Percentiles rank a stretch among this genome's conserved stretches.
phyloP scores from a whole-genome alignment of 2,888 invertebrate species.

The Girardia tigrina region DNA sequence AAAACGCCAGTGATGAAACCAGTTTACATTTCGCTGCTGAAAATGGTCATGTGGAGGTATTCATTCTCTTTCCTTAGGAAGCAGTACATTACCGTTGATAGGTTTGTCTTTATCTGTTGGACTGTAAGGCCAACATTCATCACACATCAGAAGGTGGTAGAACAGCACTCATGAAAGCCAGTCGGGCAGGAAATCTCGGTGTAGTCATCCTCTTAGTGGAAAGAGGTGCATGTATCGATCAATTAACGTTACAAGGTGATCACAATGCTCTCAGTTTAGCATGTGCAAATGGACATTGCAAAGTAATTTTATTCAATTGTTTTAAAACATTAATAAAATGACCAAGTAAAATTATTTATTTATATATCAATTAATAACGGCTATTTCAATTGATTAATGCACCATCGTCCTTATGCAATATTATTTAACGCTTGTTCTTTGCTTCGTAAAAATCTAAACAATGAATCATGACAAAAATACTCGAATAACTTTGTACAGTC shows the following conservation, averaged over 20 bases:
- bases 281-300: constrained; percentile 83
- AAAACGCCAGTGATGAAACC: constrained; percentile 84
- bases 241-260: constrained; percentile 72
- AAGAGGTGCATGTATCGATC: constrained; percentile 62
- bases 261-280: constrained; percentile 89
- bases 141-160: constrained; percentile 90
- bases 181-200: constrained; percentile 82
- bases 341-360: neutral
- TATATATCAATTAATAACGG: neutral
- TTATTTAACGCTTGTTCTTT: no score
- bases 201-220: constrained; percentile 76
- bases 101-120: constrained; percentile 61
- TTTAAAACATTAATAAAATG: neutral
- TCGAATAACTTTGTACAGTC: no score
- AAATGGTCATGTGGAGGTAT: constrained; percentile 93
- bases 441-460: no score
- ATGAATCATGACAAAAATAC: no score
- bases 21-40: constrained; percentile 93
- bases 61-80: neutral
- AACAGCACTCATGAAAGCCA: constrained; percentile 95
- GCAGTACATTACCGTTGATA: neutral
- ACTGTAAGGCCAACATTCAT: constrained; percentile 77
- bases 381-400: no score
- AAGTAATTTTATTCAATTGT: neutral
- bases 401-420: no score